Conservation (phyloP, 2,888 invertebrate species). For the Limnephilus auricula region DNA sequence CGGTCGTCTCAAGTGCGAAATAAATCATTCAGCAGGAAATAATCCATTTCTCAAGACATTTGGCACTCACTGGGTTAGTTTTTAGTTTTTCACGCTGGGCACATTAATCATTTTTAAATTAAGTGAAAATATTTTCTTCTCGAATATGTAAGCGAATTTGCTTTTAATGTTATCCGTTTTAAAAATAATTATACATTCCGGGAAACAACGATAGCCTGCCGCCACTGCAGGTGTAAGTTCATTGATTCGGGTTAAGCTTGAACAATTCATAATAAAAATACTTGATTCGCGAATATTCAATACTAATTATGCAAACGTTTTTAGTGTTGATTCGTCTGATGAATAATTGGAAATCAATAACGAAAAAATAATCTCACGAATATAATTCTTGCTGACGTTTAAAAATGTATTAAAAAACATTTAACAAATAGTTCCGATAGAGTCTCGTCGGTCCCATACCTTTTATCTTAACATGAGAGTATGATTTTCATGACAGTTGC, state of each 20-base stretch:
- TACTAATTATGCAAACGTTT: background rate
- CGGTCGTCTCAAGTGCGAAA: background rate
- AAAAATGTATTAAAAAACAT: too few species aligned
- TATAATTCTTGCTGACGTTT: too few species aligned
- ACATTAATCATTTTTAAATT: background rate
- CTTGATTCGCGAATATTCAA: background rate
- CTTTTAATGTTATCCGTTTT: too few species aligned
- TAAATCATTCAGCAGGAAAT: background rate
- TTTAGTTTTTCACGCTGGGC: background rate
- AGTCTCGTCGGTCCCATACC: too few species aligned
- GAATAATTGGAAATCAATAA: background rate
- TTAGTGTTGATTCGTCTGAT: background rate
- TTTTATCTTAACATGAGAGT: too few species aligned
- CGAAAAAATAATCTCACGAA: too few species aligned
- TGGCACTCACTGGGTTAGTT: background rate
- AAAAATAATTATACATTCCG: too few species aligned
- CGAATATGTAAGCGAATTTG: background rate
- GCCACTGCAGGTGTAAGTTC: too few species aligned
- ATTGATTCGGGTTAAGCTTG: background rate
- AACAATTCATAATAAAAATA: background rate
- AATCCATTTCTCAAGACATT: background rate
- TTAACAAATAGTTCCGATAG: too few species aligned
- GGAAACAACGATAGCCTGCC: background rate
- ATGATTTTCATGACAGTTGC: too few species aligned
- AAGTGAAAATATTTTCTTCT: background rate